Conservation (phyloP, 2,888 invertebrate genomes). For the Tenthredo livida region DNA sequence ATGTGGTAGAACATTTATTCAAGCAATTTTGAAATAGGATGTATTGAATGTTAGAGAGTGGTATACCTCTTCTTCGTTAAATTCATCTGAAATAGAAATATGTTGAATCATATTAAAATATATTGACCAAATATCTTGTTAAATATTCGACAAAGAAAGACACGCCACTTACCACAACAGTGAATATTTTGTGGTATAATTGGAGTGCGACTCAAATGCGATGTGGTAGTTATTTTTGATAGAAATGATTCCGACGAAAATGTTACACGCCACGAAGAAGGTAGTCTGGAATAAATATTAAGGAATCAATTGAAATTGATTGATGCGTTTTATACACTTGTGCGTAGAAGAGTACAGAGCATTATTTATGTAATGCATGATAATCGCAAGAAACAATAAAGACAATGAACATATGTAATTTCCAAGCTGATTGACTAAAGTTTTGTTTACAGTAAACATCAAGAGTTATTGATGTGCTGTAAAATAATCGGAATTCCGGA, state of each 20-base stretch:
- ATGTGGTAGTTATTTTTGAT: slow-evolving; percentile 61
- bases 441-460: neutral
- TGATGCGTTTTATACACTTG: neutral
- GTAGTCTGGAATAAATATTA: slow-evolving; percentile 56
- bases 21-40: slow-evolving; percentile 13
- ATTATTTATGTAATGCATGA: neutral
- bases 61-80: slow-evolving; percentile 12
- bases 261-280: slow-evolving; percentile 61
- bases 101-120: neutral
- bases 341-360: neutral
- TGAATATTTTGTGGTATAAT: slow-evolving; percentile 68
- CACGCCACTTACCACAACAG: slow-evolving; percentile 54
- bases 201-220: slow-evolving; percentile 65
- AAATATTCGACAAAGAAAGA: slow-evolving; percentile 42
- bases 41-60: neutral
- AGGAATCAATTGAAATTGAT: slow-evolving; percentile 19
- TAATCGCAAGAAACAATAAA: too few species aligned
- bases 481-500: too few species aligned
- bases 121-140: slow-evolving; percentile 49
- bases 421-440: neutral
- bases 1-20: neutral
- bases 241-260: slow-evolving; percentile 61
- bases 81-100: slow-evolving; percentile 30
- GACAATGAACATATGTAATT: too few species aligned
- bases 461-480: neutral